Percentiles rank a stretch among this genome's conserved stretches.
These are phyloP conservation scores for Eumacrocentrus americanus DNA, from an alignment of 2,888 invertebrate genomes.

Conservation along the genomic window DNA sequence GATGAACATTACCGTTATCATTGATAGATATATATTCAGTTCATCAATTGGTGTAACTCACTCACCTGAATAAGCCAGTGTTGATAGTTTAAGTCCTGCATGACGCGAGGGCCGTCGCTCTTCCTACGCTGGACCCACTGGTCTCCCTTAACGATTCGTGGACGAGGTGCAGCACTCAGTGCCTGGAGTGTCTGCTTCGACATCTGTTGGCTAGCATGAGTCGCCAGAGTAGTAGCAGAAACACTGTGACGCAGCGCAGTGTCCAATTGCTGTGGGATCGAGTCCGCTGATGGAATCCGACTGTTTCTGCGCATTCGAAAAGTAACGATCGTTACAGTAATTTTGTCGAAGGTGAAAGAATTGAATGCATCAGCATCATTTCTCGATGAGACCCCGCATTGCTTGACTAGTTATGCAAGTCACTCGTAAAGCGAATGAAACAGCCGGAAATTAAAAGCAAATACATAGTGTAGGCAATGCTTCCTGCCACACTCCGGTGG, in stretches of 20 bases:
- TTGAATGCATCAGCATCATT: slow-evolving; percentile 9
- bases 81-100: slow-evolving; percentile 72
- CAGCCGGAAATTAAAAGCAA: slow-evolving; percentile 29
- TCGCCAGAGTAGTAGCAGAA: slow-evolving; percentile 48
- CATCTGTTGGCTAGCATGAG: slow-evolving; percentile 67
- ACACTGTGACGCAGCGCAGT: slow-evolving; percentile 61
- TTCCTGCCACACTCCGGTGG: slow-evolving; percentile 29
- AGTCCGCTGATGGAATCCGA: slow-evolving; percentile 68
- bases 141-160: slow-evolving; percentile 73
- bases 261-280: slow-evolving; percentile 65
- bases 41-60: slow-evolving; percentile 8
- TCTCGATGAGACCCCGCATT: slow-evolving; percentile 6
- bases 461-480: slow-evolving; percentile 13
- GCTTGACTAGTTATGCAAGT: slow-evolving; percentile 28
- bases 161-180: slow-evolving; percentile 79
- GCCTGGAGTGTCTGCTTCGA: slow-evolving; percentile 74
- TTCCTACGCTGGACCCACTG: slow-evolving; percentile 76
- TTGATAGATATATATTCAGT: too few relatives aligned
- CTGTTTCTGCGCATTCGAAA: slow-evolving; percentile 63
- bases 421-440: slow-evolving; percentile 22
- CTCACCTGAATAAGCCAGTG: slow-evolving; percentile 89
- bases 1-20: too few relatives aligned
- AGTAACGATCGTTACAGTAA: slow-evolving; percentile 36
- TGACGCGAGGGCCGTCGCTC: slow-evolving; percentile 56
- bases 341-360: slow-evolving; percentile 10